Conservation (phyloP, 2,113 vertebrate species). For the Apeltes quadracus region DNA sequence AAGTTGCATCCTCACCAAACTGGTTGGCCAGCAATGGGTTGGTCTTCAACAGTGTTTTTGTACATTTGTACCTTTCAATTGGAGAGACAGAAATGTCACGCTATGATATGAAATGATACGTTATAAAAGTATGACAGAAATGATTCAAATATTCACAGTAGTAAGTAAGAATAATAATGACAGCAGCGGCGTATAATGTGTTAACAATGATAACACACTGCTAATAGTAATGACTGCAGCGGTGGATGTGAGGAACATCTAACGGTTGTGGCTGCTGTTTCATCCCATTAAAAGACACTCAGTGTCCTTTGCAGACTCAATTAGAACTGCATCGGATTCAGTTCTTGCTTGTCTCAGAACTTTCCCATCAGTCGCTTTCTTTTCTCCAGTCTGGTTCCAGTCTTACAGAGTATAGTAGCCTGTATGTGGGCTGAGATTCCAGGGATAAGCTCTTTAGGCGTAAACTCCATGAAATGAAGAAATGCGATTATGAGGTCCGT, state of each 20-base stretch:
- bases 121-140: too few relatives aligned
- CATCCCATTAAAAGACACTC: not conserved
- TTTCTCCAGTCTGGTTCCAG: slow-evolving; percentile 53
- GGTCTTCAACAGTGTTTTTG: not conserved
- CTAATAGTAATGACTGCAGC: too few relatives aligned
- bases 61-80: not conserved
- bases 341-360: slow-evolving; percentile 15
- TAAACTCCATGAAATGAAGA: slow-evolving; percentile 89
- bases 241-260: too few relatives aligned
- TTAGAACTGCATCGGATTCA: slow-evolving; percentile 24
- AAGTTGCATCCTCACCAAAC: too few relatives aligned
- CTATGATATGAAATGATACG: too few relatives aligned
- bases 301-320: slow-evolving; percentile 7
- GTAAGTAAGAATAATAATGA: too few relatives aligned
- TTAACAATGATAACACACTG: too few relatives aligned
- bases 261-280: not conserved
- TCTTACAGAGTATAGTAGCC: slow-evolving; percentile 52
- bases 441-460: slow-evolving; percentile 76
- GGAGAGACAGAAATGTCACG: not conserved
- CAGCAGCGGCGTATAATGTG: too few relatives aligned
- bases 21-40: not conserved
- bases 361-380: slow-evolving; percentile 51
- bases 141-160: too few relatives aligned
- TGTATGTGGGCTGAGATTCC: slow-evolving; percentile 59
- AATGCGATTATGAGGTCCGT: slow-evolving; percentile 84